phyloP scores from a whole-genome alignment of 2,113 vertebrate species.

The Mus pahari region DNA sequence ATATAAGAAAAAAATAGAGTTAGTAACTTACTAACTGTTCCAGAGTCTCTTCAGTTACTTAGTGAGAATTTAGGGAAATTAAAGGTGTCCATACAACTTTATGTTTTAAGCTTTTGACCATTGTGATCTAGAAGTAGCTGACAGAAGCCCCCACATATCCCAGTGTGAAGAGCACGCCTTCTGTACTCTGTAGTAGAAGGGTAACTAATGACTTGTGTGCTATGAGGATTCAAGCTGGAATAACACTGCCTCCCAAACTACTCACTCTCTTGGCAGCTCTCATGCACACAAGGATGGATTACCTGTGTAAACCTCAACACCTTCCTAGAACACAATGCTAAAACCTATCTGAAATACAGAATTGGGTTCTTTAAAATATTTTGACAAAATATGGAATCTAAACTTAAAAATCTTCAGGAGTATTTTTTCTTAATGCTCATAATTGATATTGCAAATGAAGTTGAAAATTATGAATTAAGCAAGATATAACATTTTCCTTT shows the following conservation, averaged over 20 bases:
- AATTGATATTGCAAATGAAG: conserved; percentile 54
- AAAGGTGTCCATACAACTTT: conserved; percentile 37
- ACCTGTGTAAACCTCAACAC: background rate
- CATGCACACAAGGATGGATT: background rate
- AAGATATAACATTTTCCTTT: conserved; percentile 74
- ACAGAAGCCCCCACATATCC: background rate
- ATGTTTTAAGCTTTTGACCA: conserved; percentile 28
- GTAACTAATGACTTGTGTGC: background rate
- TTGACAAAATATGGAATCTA: conserved; percentile 56
- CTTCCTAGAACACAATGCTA: conserved; percentile 25
- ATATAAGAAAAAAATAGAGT: background rate
- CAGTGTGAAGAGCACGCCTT: background rate
- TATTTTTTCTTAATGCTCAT: conserved; percentile 60
- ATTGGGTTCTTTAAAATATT: conserved; percentile 47
- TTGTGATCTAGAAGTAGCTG: conserved; percentile 7
- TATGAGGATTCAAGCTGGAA: conserved; percentile 7
- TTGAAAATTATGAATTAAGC: conserved; percentile 27
- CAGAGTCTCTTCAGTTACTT: conserved; percentile 12
- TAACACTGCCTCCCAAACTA: conserved; percentile 6
- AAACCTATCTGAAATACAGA: conserved; percentile 23
- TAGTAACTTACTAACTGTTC: background rate
- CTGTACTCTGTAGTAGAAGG: background rate
- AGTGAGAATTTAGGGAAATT: conserved; percentile 27
- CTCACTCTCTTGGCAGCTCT: background rate
- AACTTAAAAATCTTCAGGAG: conserved; percentile 41